phyloP scores from a whole-genome alignment of 1,140 invertebrate species.

The Heliconius eleuchia region DNA sequence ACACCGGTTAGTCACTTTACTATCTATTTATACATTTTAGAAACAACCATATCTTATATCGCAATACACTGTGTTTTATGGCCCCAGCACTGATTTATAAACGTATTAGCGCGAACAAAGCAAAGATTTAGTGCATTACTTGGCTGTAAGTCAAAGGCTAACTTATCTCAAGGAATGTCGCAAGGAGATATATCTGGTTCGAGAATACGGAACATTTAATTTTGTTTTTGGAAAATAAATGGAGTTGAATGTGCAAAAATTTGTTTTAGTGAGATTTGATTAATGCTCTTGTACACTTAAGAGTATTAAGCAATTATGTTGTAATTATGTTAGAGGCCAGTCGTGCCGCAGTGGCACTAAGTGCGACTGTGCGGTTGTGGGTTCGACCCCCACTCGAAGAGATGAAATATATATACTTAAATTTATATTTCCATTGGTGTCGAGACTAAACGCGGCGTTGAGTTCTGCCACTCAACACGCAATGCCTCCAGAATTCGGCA shows the following conservation, averaged over 20 bases:
- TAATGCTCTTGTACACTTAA: neutral
- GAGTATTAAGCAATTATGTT: neutral
- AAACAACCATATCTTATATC: constrained; percentile 34
- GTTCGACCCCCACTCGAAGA: too few species aligned
- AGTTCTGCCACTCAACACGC: too few species aligned
- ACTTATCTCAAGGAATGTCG: constrained; percentile 31
- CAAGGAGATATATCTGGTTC: constrained; percentile 21
- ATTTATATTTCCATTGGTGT: too few species aligned
- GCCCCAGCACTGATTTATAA: constrained; percentile 29
- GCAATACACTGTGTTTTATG: constrained; percentile 33
- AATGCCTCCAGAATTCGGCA: too few species aligned
- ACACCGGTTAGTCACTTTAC: constrained; percentile 53
- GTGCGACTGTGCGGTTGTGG: too few species aligned
- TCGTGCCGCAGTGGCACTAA: too few species aligned
- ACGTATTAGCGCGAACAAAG: constrained; percentile 36
- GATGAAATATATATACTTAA: too few species aligned
- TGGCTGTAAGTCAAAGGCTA: constrained; percentile 30
- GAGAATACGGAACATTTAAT: constrained; percentile 20
- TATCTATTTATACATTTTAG: constrained; percentile 33
- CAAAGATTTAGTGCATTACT: constrained; percentile 27
- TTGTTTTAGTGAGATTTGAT: neutral
- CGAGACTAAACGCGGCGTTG: too few species aligned
- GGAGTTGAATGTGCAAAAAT: constrained; percentile 7
- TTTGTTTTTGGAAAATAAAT: constrained; percentile 1
- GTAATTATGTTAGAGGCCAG: neutral